These are phyloP conservation scores for Orcinus orca DNA, from an alignment of 2,113 vertebrate genomes.

Conservation along the genomic window DNA sequence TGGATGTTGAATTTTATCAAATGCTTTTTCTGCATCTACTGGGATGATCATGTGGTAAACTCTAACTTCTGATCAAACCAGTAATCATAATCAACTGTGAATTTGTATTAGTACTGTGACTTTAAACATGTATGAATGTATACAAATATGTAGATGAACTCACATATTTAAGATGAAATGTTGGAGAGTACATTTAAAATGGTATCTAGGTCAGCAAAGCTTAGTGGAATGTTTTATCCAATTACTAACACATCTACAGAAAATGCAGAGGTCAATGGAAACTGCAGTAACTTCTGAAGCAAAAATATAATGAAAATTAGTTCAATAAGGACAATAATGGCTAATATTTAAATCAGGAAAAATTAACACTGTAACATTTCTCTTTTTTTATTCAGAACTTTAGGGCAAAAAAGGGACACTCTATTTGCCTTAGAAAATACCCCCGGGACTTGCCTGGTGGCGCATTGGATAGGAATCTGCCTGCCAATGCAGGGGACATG, in stretches of 20 bases:
- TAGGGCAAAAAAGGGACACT: not conserved
- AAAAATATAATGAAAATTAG: constrained; percentile 31
- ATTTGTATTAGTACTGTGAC: not conserved
- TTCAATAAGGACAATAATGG: not conserved
- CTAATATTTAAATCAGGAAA: constrained; percentile 12
- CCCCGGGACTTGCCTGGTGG: not conserved
- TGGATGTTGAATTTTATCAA: too few relatives aligned
- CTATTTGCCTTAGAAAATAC: constrained; percentile 29
- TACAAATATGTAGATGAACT: not conserved
- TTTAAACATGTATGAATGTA: not conserved
- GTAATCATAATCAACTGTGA: not conserved
- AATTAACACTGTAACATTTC: not conserved
- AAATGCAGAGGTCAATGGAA: not conserved
- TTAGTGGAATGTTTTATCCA: not conserved
- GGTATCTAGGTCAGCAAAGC: not conserved
- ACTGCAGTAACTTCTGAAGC: not conserved
- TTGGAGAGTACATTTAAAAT: not conserved
- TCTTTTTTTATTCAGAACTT: not conserved
- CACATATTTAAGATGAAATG: not conserved
- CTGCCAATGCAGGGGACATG: too few relatives aligned
- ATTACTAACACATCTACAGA: not conserved
- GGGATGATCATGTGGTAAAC: too few relatives aligned
- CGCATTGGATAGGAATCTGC: too few relatives aligned
- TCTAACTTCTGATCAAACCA: not conserved
- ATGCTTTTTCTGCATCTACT: too few relatives aligned